phyloP scores from a whole-genome alignment of 2,113 vertebrate genomes.

The Tor tambroides region DNA sequence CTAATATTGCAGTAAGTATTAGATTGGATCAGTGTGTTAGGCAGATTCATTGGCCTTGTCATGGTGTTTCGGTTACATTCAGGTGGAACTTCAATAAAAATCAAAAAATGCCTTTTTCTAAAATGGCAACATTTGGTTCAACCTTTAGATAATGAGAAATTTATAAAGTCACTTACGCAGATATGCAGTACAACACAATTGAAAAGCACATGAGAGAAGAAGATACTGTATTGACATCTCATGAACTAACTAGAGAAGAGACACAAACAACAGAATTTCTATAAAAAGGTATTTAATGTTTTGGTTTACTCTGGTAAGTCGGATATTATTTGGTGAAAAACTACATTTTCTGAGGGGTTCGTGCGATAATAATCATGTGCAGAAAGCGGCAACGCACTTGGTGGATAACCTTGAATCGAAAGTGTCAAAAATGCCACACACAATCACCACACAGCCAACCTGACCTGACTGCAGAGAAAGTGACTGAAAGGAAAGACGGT shows the following conservation, averaged over 20 bases:
- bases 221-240: neutral
- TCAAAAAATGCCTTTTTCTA: no score
- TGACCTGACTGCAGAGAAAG: conserved; percentile 37
- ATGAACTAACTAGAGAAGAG: neutral
- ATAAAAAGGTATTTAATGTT: neutral
- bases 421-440: conserved; percentile 35
- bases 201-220: neutral
- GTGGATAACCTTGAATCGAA: conserved; percentile 32
- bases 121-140: neutral
- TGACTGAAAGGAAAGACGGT: conserved; percentile 47
- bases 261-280: neutral
- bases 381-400: neutral
- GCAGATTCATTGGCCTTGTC: neutral
- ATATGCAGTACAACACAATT: neutral
- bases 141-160: conserved; percentile 18
- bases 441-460: conserved; percentile 20
- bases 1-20: neutral
- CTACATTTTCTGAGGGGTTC: neutral
- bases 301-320: neutral
- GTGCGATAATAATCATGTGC: neutral
- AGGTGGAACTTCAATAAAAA: neutral
- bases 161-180: neutral
- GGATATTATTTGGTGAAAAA: neutral
- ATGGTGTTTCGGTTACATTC: neutral
- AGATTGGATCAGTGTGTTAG: neutral